phyloP scores from a whole-genome alignment of 2,113 vertebrate genomes.

The Excalfactoria chinensis region DNA sequence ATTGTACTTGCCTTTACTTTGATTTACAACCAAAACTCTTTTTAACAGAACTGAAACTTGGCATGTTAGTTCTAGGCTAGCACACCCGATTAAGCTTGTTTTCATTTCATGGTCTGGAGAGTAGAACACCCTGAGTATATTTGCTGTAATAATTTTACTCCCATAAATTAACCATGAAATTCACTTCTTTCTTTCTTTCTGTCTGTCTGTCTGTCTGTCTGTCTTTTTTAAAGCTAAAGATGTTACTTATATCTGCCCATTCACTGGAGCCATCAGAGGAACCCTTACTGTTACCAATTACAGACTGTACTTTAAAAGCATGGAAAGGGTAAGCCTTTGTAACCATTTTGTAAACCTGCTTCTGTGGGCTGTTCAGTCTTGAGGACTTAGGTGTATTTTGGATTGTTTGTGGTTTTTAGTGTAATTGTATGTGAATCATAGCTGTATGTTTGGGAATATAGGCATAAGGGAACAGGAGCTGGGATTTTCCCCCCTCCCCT shows the following conservation, averaged over 20 bases:
- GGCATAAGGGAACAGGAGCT: constrained; percentile 4
- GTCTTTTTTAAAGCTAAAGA: constrained; percentile 85
- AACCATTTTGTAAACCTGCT: no score
- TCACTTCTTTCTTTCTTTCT: neutral
- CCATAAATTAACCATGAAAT: neutral
- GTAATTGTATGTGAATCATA: neutral
- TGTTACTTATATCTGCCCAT: constrained; percentile 96
- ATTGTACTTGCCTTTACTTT: neutral
- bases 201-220: no score
- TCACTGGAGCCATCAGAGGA: constrained; percentile 91
- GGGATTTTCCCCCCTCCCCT: constrained; percentile 35
- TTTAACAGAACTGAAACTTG: neutral
- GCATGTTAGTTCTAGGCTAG: neutral
- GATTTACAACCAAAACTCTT: neutral
- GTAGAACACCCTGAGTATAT: neutral
- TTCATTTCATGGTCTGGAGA: neutral
- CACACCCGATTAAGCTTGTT: neutral
- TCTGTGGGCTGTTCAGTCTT: neutral
- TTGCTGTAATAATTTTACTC: neutral
- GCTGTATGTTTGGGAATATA: neutral
- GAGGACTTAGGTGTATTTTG: neutral
- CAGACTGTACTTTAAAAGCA: constrained; percentile 94
- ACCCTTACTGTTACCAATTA: constrained; percentile 94
- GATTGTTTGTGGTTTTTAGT: neutral
- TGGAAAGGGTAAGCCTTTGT: constrained; percentile 87